Evolutionary conservation across 2,797 vertebrate species (phyloP).

Genomic region (Nyctalus aviator): DNA sequence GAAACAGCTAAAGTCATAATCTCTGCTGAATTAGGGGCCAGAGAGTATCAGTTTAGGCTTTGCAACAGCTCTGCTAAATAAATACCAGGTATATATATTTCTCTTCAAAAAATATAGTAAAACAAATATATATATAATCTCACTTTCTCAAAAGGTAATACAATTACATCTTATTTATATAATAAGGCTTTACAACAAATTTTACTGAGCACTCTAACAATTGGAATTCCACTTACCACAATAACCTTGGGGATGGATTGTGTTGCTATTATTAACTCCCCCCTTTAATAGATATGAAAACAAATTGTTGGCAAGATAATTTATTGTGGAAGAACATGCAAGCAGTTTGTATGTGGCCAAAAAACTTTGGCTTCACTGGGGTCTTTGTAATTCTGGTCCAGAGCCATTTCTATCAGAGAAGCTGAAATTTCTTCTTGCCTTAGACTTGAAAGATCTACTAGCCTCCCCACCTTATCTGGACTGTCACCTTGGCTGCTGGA

Average conservation of each 20-base stretch:
- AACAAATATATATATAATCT: neutral
- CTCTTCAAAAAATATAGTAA: neutral
- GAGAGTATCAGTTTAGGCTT: neutral
- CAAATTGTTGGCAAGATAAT: neutral
- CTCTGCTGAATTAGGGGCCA: neutral
- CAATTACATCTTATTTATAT: neutral
- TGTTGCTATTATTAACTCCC: neutral
- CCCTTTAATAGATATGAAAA: neutral
- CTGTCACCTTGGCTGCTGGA: neutral
- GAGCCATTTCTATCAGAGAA: neutral
- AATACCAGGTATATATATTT: neutral
- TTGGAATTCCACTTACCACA: neutral
- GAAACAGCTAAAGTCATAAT: neutral
- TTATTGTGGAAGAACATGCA: neutral
- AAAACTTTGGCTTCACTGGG: neutral
- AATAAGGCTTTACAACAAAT: neutral
- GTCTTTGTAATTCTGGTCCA: neutral
- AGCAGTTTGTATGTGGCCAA: neutral
- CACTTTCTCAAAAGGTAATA: neutral
- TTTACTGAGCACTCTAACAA: neutral
- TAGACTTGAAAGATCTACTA: neutral
- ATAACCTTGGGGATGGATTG: neutral
- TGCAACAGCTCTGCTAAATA: neutral
- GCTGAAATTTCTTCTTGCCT: neutral
- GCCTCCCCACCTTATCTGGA: neutral